Percentiles rank a stretch among this genome's conserved stretches.
Evolutionary conservation across 2,888 invertebrate species (phyloP).

Genomic region (Drosophila villosipedis): DNA sequence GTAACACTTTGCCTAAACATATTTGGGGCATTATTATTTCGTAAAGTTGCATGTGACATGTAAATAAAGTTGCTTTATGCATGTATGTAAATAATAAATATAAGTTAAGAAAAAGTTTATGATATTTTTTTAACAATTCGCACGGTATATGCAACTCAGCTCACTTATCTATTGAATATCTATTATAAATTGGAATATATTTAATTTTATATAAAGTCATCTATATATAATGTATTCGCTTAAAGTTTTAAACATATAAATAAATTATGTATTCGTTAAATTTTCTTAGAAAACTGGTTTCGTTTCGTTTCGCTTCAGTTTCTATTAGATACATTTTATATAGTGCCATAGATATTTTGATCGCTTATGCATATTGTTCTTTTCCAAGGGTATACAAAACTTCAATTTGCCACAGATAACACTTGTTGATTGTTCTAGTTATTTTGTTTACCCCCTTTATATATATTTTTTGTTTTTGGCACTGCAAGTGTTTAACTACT

Average conservation of each 20-base stretch:
- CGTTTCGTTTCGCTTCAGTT: not conserved
- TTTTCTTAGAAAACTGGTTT: constrained; percentile 1
- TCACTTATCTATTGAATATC: not conserved
- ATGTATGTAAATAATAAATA: constrained; percentile 20
- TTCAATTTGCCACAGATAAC: constrained; percentile 46
- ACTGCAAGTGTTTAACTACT: constrained; percentile 48
- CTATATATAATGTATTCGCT: not conserved
- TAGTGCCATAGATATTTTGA: constrained; percentile 22
- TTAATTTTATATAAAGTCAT: not conserved
- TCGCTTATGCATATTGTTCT: not conserved
- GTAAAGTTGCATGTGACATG: constrained; percentile 41
- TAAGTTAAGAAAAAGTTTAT: not conserved
- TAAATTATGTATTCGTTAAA: not conserved
- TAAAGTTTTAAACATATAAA: not conserved
- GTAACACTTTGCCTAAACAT: constrained; percentile 4
- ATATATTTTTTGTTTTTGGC: constrained; percentile 17
- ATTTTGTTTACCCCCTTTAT: constrained; percentile 32
- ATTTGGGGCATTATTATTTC: constrained; percentile 34
- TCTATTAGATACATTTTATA: constrained; percentile 1
- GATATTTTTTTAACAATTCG: not conserved
- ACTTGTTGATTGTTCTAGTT: constrained; percentile 56
- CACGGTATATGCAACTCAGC: not conserved
- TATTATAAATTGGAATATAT: not conserved
- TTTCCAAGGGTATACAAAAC: constrained; percentile 38
- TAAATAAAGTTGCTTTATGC: constrained; percentile 24